A percentile compares a stretch with the other conserved stretches of the same genome.
phyloP scores from a whole-genome alignment of 2,797 vertebrate species.

The Heterohyrax brucei region DNA sequence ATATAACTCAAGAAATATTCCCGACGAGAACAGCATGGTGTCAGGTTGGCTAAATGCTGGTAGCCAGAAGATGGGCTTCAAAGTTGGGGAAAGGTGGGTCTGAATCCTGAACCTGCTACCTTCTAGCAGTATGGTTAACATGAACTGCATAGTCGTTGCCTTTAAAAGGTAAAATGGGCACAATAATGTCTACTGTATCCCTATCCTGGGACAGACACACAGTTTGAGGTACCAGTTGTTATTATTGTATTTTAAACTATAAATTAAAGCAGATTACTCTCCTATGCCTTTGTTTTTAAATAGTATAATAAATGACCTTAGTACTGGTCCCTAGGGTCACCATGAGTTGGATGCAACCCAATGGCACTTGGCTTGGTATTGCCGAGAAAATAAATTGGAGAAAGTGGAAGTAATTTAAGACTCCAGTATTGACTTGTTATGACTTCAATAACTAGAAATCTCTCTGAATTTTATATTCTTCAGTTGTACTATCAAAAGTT shows the following conservation, averaged over 20 bases:
- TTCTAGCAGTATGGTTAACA: background rate
- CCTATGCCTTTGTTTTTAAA: background rate
- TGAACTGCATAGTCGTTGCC: background rate
- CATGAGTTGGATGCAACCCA: no score
- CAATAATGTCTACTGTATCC: background rate
- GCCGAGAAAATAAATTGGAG: conserved; percentile 10
- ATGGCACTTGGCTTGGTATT: no score
- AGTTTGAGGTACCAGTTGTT: background rate
- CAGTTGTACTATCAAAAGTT: background rate
- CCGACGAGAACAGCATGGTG: no score
- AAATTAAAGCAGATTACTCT: background rate
- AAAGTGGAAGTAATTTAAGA: background rate
- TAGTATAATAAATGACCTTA: background rate
- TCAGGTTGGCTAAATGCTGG: background rate
- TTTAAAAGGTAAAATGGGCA: conserved; percentile 3
- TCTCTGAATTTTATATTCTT: conserved; percentile 15
- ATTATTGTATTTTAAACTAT: conserved; percentile 26
- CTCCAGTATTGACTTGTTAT: background rate
- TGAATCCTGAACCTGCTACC: background rate
- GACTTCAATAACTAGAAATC: background rate
- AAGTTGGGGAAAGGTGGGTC: background rate
- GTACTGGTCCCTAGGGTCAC: no score
- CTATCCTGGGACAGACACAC: background rate
- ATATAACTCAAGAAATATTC: background rate
- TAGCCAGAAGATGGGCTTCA: background rate